Percentiles rank a stretch among this genome's conserved stretches.
These are phyloP conservation scores for Dallia pectoralis DNA, from an alignment of 2,797 vertebrate species.

Conservation along the genomic window DNA sequence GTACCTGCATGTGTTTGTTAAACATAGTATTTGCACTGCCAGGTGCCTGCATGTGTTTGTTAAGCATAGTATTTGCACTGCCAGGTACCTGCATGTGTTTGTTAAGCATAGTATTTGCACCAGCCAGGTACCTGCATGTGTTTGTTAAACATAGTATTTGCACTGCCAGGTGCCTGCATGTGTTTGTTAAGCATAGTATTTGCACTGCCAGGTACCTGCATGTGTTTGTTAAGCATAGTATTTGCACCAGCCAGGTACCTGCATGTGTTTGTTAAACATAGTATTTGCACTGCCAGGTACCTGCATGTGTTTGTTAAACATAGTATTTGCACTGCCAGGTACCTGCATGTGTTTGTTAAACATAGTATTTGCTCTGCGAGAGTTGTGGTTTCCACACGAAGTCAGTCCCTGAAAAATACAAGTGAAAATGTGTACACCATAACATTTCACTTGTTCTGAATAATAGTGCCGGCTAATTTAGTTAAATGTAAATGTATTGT, in stretches of 20 bases:
- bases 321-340: neutral
- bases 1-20: constrained; percentile 54
- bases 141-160: neutral
- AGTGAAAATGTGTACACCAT: too few relatives aligned
- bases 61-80: neutral
- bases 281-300: too few relatives aligned
- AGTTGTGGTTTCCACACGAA: neutral
- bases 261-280: neutral
- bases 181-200: neutral
- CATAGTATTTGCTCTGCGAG: neutral
- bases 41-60: neutral
- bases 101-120: too few relatives aligned
- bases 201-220: too few relatives aligned
- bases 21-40: too few relatives aligned
- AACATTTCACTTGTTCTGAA: too few relatives aligned
- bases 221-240: neutral
- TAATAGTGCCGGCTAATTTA: too few relatives aligned
- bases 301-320: neutral
- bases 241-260: constrained; percentile 82
- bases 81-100: constrained; percentile 66
- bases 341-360: too few relatives aligned
- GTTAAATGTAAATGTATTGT: neutral
- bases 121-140: too few relatives aligned
- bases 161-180: constrained; percentile 71
- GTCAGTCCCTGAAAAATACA: too few relatives aligned